Evolutionary conservation across 2,888 invertebrate species (phyloP).

Genomic region (Drosophila monieri): DNA sequence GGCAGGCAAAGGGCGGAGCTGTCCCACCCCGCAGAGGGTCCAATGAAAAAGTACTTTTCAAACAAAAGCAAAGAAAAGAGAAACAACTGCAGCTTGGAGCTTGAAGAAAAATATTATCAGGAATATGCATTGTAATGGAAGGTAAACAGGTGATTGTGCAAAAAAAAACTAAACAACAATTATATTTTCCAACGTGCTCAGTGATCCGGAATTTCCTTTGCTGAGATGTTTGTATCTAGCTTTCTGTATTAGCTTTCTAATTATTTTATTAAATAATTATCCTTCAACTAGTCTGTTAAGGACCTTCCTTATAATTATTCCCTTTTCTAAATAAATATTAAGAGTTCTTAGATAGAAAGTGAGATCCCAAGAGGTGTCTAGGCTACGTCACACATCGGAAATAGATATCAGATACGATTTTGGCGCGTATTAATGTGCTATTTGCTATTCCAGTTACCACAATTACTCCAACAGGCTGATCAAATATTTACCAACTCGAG

Average conservation of each 20-base stretch:
- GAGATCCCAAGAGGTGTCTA: not conserved
- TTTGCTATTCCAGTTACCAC: slow-evolving; percentile 59
- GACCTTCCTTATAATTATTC: too few relatives aligned
- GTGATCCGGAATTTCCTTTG: slow-evolving; percentile 1
- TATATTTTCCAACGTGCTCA: slow-evolving; percentile 21
- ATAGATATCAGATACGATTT: slow-evolving; percentile 47
- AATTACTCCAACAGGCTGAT: slow-evolving; percentile 67
- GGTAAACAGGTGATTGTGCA: slow-evolving; percentile 68
- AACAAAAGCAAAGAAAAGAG: not conserved
- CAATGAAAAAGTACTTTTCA: not conserved
- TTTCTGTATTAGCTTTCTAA: too few relatives aligned
- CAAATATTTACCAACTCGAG: slow-evolving; percentile 59
- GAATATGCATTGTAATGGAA: slow-evolving; percentile 58
- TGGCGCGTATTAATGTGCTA: slow-evolving; percentile 40
- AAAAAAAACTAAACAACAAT: slow-evolving; percentile 43
- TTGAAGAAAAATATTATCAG: slow-evolving; percentile 43
- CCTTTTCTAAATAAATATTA: not conserved
- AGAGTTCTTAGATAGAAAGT: not conserved
- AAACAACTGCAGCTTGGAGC: slow-evolving; percentile 11
- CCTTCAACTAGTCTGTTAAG: too few relatives aligned
- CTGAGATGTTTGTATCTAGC: too few relatives aligned
- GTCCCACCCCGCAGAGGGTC: not conserved
- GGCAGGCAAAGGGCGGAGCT: slow-evolving; percentile 7
- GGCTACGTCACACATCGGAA: slow-evolving; percentile 45
- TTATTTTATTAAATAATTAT: not conserved